Evolutionary conservation across 2,888 invertebrate genomes (phyloP).

Genomic region (Apamea anceps): DNA sequence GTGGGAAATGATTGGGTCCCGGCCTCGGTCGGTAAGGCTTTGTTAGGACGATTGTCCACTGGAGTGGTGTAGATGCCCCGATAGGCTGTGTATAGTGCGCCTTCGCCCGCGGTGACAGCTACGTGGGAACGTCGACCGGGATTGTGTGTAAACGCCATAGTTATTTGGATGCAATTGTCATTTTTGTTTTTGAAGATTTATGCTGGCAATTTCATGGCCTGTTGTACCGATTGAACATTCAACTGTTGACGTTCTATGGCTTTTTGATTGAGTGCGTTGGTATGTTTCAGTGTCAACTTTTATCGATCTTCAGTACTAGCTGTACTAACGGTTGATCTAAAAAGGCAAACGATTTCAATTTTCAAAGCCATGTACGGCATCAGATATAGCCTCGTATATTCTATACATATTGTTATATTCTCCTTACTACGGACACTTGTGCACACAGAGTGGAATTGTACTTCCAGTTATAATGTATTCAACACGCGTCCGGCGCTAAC

Average conservation of each 20-base stretch:
- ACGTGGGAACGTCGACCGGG: conserved; percentile 86
- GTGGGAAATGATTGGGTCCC: conserved; percentile 89
- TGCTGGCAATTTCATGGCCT: conserved; percentile 61
- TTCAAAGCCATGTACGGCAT: conserved; percentile 71
- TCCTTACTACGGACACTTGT: conserved; percentile 72
- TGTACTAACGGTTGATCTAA: conserved; percentile 68
- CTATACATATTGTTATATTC: conserved; percentile 73
- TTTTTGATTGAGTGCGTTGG: conserved; percentile 21
- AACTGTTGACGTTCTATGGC: conserved; percentile 11
- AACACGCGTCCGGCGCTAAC: conserved; percentile 84
- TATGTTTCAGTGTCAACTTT: conserved; percentile 22
- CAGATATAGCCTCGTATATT: conserved; percentile 68
- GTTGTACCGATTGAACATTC: conserved; percentile 44
- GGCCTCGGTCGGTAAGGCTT: conserved; percentile 84
- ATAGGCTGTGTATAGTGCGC: conserved; percentile 80
- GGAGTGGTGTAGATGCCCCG: conserved; percentile 87
- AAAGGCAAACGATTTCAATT: conserved; percentile 71
- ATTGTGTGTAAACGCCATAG: conserved; percentile 81
- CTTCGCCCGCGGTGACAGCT: conserved; percentile 86
- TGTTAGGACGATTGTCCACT: conserved; percentile 90
- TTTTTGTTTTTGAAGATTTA: conserved; percentile 73
- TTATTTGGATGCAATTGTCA: conserved; percentile 80
- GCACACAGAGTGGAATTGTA: conserved; percentile 73
- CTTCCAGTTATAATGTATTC: conserved; percentile 84
- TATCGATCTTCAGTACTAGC: conserved; percentile 17